These are phyloP conservation scores for Piprites chloris DNA, from an alignment of 2,113 vertebrate species.

Conservation along the genomic window DNA sequence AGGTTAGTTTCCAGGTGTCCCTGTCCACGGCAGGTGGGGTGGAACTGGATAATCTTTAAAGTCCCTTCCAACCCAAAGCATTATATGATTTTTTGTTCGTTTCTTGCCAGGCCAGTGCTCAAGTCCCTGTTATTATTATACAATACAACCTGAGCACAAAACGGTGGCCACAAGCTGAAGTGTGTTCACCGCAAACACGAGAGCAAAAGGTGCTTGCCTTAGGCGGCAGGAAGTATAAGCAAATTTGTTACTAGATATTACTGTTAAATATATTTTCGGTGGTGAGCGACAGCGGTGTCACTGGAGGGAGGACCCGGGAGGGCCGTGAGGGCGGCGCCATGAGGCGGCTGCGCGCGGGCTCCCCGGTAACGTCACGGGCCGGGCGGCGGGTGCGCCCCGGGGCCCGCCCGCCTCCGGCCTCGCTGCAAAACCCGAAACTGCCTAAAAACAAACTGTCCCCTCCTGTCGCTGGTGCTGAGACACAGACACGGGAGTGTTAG, in stretches of 20 bases:
- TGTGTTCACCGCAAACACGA: rapidly evolving
- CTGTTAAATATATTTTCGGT: not conserved
- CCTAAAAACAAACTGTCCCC: rapidly evolving
- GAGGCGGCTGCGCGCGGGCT: not conserved
- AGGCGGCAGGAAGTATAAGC: not conserved
- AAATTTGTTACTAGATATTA: not conserved
- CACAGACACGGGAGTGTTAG: rapidly evolving
- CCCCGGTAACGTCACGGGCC: not conserved
- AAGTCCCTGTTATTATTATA: not conserved
- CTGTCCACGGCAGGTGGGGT: not conserved
- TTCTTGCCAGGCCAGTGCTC: rapidly evolving
- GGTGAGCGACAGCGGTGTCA: not conserved
- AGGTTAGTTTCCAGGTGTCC: not conserved
- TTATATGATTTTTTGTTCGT: not conserved
- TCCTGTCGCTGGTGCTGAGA: not conserved
- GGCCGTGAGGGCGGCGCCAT: not conserved
- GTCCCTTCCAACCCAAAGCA: not conserved
- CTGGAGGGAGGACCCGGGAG: too few relatives aligned
- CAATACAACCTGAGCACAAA: rapidly evolving
- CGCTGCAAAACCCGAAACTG: rapidly evolving
- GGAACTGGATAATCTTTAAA: not conserved
- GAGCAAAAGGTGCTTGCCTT: not conserved
- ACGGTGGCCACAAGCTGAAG: not conserved
- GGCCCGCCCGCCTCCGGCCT: rapidly evolving
- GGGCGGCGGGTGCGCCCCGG: not conserved